Conservation (phyloP, 2,797 vertebrate genomes). For the Zalophus californianus region DNA sequence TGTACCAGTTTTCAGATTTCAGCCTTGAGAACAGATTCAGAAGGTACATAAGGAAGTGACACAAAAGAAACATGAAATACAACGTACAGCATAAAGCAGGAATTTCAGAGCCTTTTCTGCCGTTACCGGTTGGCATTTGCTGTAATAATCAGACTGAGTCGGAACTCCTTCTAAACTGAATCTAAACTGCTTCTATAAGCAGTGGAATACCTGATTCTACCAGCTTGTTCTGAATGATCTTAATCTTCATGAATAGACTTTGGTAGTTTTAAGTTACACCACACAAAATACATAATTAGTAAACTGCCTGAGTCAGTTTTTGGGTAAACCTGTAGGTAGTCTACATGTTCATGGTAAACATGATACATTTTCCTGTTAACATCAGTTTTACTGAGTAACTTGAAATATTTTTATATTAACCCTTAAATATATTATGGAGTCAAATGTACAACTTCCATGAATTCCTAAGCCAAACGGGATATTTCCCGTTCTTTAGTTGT, state of each 20-base stretch:
- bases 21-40: constrained; percentile 39
- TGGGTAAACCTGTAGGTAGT: not conserved
- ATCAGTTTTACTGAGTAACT: constrained; percentile 42
- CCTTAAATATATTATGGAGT: not conserved
- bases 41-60: constrained; percentile 14
- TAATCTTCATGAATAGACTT: constrained; percentile 25
- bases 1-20: constrained; percentile 43
- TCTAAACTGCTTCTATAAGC: not conserved
- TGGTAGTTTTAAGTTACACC: constrained; percentile 37
- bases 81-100: not conserved
- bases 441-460: not conserved
- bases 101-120: constrained; percentile 1
- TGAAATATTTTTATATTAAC: constrained; percentile 58
- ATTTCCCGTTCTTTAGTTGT: not conserved
- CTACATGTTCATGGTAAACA: not conserved
- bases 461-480: constrained; percentile 21
- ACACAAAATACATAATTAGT: not conserved
- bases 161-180: not conserved
- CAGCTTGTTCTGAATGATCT: constrained; percentile 5
- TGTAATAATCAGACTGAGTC: not conserved
- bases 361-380: constrained; percentile 2
- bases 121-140: not conserved
- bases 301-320: constrained; percentile 18
- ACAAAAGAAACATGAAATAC: not conserved
- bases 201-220: constrained; percentile 9